Base-by-base conservation (phyloP, 2,113 vertebrate genomes). In the Morphnarchus princeps region DNA sequence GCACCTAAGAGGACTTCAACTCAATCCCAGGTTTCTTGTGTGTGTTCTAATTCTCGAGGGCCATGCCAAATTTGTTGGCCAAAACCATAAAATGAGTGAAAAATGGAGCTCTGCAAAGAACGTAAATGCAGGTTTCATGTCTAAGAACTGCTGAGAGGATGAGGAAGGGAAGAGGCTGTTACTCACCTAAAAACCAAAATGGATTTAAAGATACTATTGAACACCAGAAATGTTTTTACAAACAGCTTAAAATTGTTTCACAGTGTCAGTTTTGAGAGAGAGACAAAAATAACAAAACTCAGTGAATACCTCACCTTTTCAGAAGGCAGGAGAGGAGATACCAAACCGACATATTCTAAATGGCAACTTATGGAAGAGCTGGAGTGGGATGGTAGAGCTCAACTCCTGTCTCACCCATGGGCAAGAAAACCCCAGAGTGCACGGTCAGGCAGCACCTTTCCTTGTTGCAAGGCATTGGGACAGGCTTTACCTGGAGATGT, bases 311-410 rank as follows among this genome's bases (percentile, higher is more conserved):
- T 74, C 3, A 1, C 6, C 21, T 61, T 81, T n/a, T 59, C 22
- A 73, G 5, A 28, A 19, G 20, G 13, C 0, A 0, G 28, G 1
- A 1, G 31, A 36, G 29, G 19, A 81, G 10, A 55, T 47, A 15
- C 13, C 18, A 36, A 67, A 26, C 15, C 3, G 0, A 29, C 3
- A 11, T 32, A 34, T 32, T 69, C n/a, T n/a, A 32, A 67, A 25
- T 2, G 3, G 29, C 25, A 47, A 7, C 5, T 69, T n/a, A 26
- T 12, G 21, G 54, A 65, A 54, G 29, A 36, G 19, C 13, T 59
- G 18, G 31, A 43, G 17, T 34, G 0, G 1, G 28, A 38, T 24
- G 15, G 58, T 16, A 34, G 22, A 58, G 22, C 45, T 54, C 52
- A 50, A 38, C 17, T 67, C 26, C 20, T 42, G 25, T 11, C 50